A percentile compares a stretch with the other conserved stretches of the same genome.
These are phyloP conservation scores for Anoplopoma fimbria DNA, from an alignment of 2,113 vertebrate species.

Conservation along the genomic window DNA sequence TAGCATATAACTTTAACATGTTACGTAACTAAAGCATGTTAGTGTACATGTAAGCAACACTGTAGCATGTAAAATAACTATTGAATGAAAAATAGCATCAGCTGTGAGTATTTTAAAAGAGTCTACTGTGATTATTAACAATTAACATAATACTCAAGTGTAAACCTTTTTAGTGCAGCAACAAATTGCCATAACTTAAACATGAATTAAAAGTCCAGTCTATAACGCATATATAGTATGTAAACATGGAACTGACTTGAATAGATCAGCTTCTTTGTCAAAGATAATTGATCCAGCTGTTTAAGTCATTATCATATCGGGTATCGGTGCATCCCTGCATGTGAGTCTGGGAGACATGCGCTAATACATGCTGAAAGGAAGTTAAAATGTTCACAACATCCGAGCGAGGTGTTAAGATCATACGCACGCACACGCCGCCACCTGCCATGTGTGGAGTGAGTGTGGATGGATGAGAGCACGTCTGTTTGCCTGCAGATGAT, in stretches of 20 bases:
- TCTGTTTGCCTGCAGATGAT: constrained; percentile 59
- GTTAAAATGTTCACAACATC: constrained; percentile 10
- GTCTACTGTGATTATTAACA: too few species aligned
- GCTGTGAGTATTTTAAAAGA: too few species aligned
- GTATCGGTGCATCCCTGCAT: neutral
- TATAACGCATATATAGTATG: neutral
- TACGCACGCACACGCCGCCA: neutral
- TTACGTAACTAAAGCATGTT: too few species aligned
- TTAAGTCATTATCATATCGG: neutral
- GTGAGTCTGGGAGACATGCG: neutral
- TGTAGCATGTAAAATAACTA: too few species aligned
- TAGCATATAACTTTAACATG: too few species aligned
- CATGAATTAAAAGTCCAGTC: neutral
- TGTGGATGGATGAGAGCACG: constrained; percentile 7
- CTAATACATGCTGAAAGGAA: constrained; percentile 5
- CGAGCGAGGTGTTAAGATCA: neutral
- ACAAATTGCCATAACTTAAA: neutral
- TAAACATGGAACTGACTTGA: neutral
- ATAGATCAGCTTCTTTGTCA: neutral
- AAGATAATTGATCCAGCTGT: neutral
- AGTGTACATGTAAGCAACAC: too few species aligned
- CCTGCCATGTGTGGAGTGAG: constrained; percentile 23
- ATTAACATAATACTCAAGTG: too few species aligned
- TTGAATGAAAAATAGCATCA: too few species aligned
- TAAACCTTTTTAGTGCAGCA: neutral